Evolutionary conservation across 2,113 vertebrate species (phyloP).

Genomic region (Sceloporus undulatus): DNA sequence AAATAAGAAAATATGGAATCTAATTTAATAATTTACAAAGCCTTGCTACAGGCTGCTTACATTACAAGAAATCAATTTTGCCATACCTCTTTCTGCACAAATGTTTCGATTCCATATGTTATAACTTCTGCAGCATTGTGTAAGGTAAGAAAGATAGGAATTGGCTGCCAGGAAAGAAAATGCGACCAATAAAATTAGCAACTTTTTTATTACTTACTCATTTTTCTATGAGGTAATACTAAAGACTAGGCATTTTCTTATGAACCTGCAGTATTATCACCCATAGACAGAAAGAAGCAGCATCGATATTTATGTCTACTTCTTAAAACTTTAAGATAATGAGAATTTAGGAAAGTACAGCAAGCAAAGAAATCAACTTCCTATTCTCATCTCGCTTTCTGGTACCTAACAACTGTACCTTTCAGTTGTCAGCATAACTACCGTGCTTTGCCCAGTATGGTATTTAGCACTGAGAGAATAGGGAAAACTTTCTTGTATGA

Average conservation of each 20-base stretch:
- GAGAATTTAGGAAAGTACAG: background rate
- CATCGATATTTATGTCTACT: background rate
- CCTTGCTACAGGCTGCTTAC: background rate
- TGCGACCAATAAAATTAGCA: constrained; percentile 39
- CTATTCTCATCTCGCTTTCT: background rate
- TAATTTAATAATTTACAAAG: background rate
- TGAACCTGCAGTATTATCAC: constrained; percentile 13
- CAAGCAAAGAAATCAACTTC: background rate
- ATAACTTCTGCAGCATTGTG: constrained; percentile 90
- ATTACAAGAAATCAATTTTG: background rate
- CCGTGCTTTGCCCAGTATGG: background rate
- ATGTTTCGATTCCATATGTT: constrained; percentile 76
- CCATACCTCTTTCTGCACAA: constrained; percentile 85
- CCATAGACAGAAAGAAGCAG: background rate
- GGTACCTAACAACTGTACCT: background rate
- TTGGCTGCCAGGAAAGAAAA: constrained; percentile 80
- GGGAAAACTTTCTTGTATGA: background rate
- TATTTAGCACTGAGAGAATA: background rate
- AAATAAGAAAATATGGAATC: constrained; percentile 13
- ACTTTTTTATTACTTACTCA: background rate
- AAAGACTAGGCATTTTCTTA: constrained; percentile 41
- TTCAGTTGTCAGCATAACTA: background rate
- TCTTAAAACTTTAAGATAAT: background rate
- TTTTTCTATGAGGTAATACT: constrained; percentile 36
- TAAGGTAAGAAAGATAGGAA: constrained; percentile 91